Evolutionary conservation across 2,113 vertebrate genomes (phyloP).

Genomic region (Dasyurus viverrinus): DNA sequence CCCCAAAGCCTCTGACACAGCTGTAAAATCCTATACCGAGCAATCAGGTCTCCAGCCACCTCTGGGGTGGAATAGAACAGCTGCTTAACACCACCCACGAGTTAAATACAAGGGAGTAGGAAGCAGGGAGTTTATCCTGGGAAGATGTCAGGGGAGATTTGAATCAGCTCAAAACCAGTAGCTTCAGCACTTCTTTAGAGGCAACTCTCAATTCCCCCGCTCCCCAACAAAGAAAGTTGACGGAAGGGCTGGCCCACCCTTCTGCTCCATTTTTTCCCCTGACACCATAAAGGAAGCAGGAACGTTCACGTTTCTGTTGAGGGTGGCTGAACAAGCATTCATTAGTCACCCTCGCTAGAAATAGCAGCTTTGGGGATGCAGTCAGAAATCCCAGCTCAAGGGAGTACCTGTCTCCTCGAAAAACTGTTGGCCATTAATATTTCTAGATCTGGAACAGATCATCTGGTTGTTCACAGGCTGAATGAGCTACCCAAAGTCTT

Average conservation of each 20-base stretch:
- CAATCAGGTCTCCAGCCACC: not conserved
- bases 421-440: not conserved
- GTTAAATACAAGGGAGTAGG: constrained; percentile 11
- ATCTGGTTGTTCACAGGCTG: not conserved
- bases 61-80: not conserved
- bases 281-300: constrained; percentile 52
- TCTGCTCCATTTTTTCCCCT: not conserved
- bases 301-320: constrained; percentile 47
- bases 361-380: not conserved
- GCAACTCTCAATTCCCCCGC: not conserved
- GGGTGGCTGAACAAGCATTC: constrained; percentile 66
- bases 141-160: not conserved
- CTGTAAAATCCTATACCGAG: not conserved
- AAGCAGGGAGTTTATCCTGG: not conserved
- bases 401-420: not conserved
- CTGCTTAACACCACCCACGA: constrained; percentile 10
- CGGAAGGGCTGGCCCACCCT: constrained; percentile 12
- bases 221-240: constrained; percentile 9
- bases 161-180: constrained; percentile 25
- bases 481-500: not conserved
- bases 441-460: not conserved
- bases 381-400: constrained; percentile 37
- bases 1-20: not conserved
- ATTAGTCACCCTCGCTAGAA: constrained; percentile 15
- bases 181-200: constrained; percentile 24